Conservation (phyloP, 2,888 invertebrate genomes). For the Macrosoma leucophasiata region DNA sequence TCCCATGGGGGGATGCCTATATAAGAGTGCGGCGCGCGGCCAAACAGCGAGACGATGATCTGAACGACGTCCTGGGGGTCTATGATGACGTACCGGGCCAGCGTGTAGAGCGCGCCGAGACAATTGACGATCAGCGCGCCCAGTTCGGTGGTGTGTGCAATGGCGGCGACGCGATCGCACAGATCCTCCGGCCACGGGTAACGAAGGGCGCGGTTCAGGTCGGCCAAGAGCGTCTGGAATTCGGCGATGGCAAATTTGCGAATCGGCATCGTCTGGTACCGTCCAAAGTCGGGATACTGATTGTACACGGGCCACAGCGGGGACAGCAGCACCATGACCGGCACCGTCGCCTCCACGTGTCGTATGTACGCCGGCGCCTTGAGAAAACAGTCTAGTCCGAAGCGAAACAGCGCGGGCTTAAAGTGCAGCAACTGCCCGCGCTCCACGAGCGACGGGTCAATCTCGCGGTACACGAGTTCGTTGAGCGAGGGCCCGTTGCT, state of each 20-base stretch:
- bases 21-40: constrained; percentile 5
- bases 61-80: constrained; percentile 8
- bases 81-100: constrained; percentile 7
- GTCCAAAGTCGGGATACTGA: constrained; percentile 6
- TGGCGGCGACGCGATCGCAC: constrained; percentile 4
- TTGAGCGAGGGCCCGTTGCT: constrained; percentile 3
- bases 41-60: constrained; percentile 7
- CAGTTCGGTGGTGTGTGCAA: constrained; percentile 5
- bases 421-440: background rate
- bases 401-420: constrained; percentile 7
- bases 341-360: constrained; percentile 6
- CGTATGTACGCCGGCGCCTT: constrained; percentile 8
- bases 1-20: constrained; percentile 7
- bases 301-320: constrained; percentile 8
- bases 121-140: constrained; percentile 6
- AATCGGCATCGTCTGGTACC: constrained; percentile 8
- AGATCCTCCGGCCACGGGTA: constrained; percentile 9
- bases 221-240: constrained; percentile 8
- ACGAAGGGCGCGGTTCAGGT: constrained; percentile 3
- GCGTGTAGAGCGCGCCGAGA: constrained; percentile 6
- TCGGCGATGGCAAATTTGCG: constrained; percentile 3
- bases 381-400: constrained; percentile 8
- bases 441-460: constrained; percentile 2
- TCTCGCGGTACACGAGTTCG: constrained; percentile 7
- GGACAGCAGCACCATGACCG: constrained; percentile 4